Conservation (phyloP, 1,140 invertebrate species). For the Protaetia brevitarsis region DNA sequence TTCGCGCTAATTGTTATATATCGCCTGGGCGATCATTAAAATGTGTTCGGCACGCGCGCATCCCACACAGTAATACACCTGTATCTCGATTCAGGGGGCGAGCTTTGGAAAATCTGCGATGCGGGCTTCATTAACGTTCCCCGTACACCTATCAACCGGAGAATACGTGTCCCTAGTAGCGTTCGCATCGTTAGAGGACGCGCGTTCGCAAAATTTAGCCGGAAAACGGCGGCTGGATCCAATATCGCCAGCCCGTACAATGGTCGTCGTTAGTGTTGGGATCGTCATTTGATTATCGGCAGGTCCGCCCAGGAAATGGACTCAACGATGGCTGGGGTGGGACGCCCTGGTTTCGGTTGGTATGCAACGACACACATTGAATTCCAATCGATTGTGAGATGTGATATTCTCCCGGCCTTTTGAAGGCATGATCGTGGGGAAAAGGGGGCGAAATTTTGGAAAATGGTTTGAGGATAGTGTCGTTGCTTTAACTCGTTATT, state of each 20-base stretch:
- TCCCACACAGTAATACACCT: no score
- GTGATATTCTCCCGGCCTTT: background rate
- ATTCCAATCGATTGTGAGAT: background rate
- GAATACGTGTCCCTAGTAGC: background rate
- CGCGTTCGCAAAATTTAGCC: background rate
- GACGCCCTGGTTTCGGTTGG: no score
- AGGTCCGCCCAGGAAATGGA: conserved; percentile 28
- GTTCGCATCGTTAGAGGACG: background rate
- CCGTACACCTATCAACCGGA: no score
- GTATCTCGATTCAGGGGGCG: no score
- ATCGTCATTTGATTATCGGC: conserved; percentile 32
- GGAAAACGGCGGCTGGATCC: background rate
- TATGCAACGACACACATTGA: no score
- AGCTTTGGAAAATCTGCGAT: no score
- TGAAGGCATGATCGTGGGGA: background rate
- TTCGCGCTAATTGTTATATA: conserved; percentile 1
- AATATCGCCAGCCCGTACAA: conserved; percentile 16
- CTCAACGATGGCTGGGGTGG: conserved; percentile 19
- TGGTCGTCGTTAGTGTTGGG: conserved; percentile 26
- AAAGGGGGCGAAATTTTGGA: no score
- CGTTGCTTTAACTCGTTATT: no score
- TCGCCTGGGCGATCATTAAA: background rate
- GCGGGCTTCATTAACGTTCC: no score
- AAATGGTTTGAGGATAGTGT: no score
- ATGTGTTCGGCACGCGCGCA: background rate